Evolutionary conservation across 1,140 invertebrate species (phyloP), one percentile per base, ranked within the genome.

Genomic region (Drosophila sulfurigaster): DNA sequence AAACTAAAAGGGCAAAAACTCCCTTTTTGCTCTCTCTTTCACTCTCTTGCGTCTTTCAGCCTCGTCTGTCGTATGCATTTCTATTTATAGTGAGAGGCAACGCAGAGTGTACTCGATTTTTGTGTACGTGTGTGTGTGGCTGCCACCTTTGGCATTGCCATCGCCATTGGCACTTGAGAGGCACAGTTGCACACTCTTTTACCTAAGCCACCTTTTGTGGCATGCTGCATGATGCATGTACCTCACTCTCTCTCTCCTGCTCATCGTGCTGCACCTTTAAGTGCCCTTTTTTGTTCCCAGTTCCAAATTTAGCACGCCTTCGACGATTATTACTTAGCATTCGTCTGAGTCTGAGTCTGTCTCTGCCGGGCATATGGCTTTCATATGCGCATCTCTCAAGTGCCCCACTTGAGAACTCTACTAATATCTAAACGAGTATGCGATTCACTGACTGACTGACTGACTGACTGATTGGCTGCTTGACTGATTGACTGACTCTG

Each of bases 181-280:
- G 73, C 64, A 59, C 49, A 77, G 64, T 59, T 46, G 45, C 57
- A 49, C 20, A 28, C 25, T 11, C 10, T 38, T 28, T 30, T 75
- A 75, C 73, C 73, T 75, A 81, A 83, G 81, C 75, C 82, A 86
- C 82, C 82, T 86, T 86, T 86, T 78, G 82, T 81, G 82, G 70
- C 58, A 48, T 46, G 58, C 52, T 46, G 58, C 30, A 51, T 32
- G 51, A 52, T 52, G 51, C 28, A 32, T 11, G 11, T 51, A 20
- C 8, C 49, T 51, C 49, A 1, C 52, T 35, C 35, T 41, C 16
- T 43, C 30, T 35, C 15, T 16, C 7, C 16, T 52, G 30, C 25
- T 25, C 2, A 15, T 20, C 15, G 0, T 25, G 20, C 16, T 59
- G 70, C 70, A 73, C 70, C 70, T 73, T 70, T 70, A 70, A 63